Percentiles rank a stretch among this genome's conserved stretches.
phyloP scores from a whole-genome alignment of 2,113 vertebrate genomes.

The Misgurnus anguillicaudatus region DNA sequence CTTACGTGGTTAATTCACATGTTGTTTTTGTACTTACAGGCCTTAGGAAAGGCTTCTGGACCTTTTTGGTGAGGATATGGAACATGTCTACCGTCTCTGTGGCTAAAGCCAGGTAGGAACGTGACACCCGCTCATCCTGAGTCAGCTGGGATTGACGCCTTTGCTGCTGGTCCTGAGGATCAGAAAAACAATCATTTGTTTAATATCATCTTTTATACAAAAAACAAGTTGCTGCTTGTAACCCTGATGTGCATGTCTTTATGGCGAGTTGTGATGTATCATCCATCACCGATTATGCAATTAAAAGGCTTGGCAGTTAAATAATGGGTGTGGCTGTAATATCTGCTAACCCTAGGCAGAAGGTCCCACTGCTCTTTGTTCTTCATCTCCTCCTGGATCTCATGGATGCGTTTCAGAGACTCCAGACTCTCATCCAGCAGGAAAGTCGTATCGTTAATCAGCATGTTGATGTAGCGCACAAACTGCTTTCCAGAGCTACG shows the following conservation, averaged over 20 bases:
- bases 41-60: constrained; percentile 98
- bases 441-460: constrained; percentile 99
- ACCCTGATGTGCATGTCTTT: too few species aligned
- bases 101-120: constrained; percentile 94
- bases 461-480: constrained; percentile 99
- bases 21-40: constrained; percentile 82
- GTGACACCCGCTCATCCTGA: constrained; percentile 95
- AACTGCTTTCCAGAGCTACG: constrained; percentile 97
- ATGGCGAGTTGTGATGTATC: neutral
- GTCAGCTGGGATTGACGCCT: constrained; percentile 94
- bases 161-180: constrained; percentile 92
- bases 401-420: constrained; percentile 97
- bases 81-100: constrained; percentile 99
- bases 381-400: constrained; percentile 98
- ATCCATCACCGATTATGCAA: neutral
- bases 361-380: constrained; percentile 98
- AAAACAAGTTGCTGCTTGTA: too few species aligned
- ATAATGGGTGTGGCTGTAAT: constrained; percentile 3
- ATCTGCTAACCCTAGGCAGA: constrained; percentile 86
- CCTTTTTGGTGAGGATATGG: constrained; percentile 98
- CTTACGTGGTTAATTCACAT: too few species aligned
- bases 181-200: neutral
- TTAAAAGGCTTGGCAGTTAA: neutral
- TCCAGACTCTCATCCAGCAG: constrained; percentile 96
- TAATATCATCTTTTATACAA: neutral